Percentiles rank a stretch among this genome's conserved stretches.
These are phyloP conservation scores for Pyrgilauda ruficollis DNA, from an alignment of 2,113 vertebrate genomes.

Conservation along the genomic window DNA sequence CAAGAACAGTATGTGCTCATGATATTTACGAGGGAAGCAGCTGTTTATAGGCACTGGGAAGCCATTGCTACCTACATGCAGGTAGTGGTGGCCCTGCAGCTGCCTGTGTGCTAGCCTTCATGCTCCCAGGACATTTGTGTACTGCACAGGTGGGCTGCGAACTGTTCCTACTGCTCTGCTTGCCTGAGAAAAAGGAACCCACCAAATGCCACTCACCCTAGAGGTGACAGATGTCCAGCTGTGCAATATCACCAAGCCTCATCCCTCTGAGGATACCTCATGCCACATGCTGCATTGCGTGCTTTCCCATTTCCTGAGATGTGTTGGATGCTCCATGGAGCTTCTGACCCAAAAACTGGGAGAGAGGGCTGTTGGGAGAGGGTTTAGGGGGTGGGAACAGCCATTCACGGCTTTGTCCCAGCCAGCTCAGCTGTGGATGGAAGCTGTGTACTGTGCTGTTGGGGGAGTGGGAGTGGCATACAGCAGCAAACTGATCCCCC, in stretches of 20 bases:
- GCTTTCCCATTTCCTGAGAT: not conserved
- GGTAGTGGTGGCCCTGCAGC: not conserved
- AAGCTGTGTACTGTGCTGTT: not conserved
- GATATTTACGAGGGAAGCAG: not conserved
- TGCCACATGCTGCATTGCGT: not conserved
- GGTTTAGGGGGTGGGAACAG: not conserved
- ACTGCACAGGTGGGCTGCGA: not conserved
- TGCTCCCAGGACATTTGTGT: not conserved
- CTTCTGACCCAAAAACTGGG: not conserved
- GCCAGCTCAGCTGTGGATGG: not conserved
- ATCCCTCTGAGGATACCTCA: not conserved
- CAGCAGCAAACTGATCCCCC: not conserved
- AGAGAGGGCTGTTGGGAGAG: not conserved
- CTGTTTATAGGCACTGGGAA: not conserved
- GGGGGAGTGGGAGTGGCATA: not conserved
- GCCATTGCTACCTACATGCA: rapidly evolving
- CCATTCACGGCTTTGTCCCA: not conserved
- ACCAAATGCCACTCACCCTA: not conserved
- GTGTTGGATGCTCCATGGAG: not conserved
- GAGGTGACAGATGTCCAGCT: not conserved
- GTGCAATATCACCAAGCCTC: not conserved
- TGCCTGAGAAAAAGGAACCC: not conserved
- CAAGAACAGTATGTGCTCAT: not conserved
- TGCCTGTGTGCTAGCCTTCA: not conserved
- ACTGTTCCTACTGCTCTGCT: not conserved